phyloP scores from a whole-genome alignment of 2,113 vertebrate species.

The Ovis aries region ARS-UI_Ramb_v3.0 NC_056076.1:50947001-50947500 shows the following conservation, averaged over 20 bases:
- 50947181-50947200: neutral
- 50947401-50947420: neutral
- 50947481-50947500: rapidly evolving
- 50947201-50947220: neutral
- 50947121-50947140: neutral
- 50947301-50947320: neutral
- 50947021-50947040: neutral
- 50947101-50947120: neutral
- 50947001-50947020: neutral
- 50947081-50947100: neutral
- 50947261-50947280: neutral
- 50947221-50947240: rapidly evolving
- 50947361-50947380: neutral
- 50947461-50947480: neutral
- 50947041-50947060: neutral
- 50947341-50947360: neutral
- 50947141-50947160: neutral
- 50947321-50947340: neutral
- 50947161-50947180: neutral
- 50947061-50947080: neutral
- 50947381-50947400: neutral
- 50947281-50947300: neutral
- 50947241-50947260: neutral
- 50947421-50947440: neutral
- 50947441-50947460: neutral